Conservation (phyloP, 2,888 invertebrate genomes). For the Coecobrya sp. region DNA sequence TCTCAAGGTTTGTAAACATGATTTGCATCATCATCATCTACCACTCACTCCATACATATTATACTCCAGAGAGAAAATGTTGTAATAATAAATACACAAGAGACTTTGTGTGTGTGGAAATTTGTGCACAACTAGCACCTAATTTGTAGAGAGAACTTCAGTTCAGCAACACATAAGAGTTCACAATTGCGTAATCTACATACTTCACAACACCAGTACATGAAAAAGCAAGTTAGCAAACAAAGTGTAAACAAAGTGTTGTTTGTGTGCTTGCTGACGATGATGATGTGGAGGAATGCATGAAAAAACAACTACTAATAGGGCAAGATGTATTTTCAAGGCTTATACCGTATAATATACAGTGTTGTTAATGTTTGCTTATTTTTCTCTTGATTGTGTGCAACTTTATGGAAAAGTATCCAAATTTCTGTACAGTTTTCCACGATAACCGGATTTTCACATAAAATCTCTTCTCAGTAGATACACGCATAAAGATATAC, state of each 20-base stretch:
- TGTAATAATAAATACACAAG: too few relatives aligned
- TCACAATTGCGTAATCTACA: slow-evolving; percentile 4
- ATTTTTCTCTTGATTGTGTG: neutral
- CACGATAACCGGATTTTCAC: neutral
- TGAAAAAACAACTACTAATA: neutral
- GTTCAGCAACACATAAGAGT: neutral
- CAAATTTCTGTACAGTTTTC: neutral
- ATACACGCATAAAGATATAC: neutral
- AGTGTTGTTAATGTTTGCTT: neutral
- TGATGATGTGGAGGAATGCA: neutral
- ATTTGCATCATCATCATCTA: neutral
- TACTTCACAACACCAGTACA: too few relatives aligned
- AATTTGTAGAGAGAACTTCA: neutral
- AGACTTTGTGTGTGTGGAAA: too few relatives aligned
- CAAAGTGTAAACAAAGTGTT: neutral
- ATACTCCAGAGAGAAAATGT: too few relatives aligned
- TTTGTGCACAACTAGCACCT: neutral
- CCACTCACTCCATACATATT: too few relatives aligned
- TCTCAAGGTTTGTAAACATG: slow-evolving; percentile 91
- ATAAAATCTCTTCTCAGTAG: neutral
- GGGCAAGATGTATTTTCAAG: neutral
- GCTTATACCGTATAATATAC: neutral
- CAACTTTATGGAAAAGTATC: neutral
- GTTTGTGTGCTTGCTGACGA: too few relatives aligned
- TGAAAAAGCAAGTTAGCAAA: neutral